Conservation (phyloP, 2,797 vertebrate species). For the Adelosebastes latens region DNA sequence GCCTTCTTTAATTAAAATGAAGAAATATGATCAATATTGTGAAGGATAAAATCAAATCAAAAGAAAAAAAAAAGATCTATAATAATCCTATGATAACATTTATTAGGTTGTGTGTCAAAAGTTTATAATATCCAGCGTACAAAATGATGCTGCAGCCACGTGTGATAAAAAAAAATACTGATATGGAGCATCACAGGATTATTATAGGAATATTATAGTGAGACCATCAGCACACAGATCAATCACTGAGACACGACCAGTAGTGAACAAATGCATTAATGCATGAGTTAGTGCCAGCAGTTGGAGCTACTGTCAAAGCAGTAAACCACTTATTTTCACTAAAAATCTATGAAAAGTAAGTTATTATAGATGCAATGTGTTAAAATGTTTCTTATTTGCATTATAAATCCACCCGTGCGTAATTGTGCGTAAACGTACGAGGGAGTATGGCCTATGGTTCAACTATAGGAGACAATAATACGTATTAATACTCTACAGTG, state of each 20-base stretch:
- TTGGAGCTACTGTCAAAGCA: background rate
- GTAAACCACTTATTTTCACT: background rate
- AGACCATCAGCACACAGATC: slow-evolving; percentile 5
- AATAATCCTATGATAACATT: slow-evolving; percentile 11
- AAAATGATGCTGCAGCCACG: background rate
- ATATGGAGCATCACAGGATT: background rate
- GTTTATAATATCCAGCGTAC: slow-evolving; percentile 11
- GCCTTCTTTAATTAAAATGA: background rate
- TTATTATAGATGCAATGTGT: no score
- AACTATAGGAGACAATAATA: slow-evolving; percentile 93
- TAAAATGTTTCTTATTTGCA: no score
- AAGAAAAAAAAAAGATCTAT: slow-evolving; percentile 17
- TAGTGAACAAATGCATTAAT: background rate
- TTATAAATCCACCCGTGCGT: slow-evolving; percentile 3
- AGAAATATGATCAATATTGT: slow-evolving; percentile 17
- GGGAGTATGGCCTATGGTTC: slow-evolving; percentile 91
- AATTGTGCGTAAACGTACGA: slow-evolving; percentile 23
- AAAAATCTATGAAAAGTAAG: no score
- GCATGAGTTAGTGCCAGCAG: background rate
- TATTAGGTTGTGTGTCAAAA: background rate
- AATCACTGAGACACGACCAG: slow-evolving; percentile 11
- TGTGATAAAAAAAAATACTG: background rate
- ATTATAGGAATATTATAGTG: background rate
- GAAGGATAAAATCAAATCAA: slow-evolving; percentile 21
- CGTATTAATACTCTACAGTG: slow-evolving; percentile 98